phyloP scores from a whole-genome alignment of 2,797 vertebrate genomes.

The Aphelocoma californica region DNA sequence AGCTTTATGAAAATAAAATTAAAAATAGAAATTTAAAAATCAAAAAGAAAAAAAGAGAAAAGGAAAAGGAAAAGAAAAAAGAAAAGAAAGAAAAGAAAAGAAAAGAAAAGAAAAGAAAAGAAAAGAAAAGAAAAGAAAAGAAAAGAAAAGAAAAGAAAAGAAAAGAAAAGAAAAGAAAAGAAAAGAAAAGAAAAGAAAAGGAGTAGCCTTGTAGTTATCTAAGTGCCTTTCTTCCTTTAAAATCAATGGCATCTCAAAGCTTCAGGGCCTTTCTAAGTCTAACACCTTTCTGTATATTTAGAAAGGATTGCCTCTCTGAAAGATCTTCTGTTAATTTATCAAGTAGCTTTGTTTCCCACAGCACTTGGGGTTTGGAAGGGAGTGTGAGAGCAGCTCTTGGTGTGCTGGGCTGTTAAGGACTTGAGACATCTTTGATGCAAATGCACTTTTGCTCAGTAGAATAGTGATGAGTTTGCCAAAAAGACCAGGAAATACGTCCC shows the following conservation, averaged over 20 bases:
- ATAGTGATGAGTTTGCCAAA: constrained; percentile 48
- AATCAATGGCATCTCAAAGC: neutral
- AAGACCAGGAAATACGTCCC: constrained; percentile 45
- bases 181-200: no score
- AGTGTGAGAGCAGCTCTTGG: neutral
- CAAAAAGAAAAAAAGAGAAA: neutral
- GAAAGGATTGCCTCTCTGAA: neutral
- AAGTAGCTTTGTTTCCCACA: neutral
- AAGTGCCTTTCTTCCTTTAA: neutral
- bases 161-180: no score
- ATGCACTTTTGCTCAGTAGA: constrained; percentile 25
- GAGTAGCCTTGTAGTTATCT: neutral
- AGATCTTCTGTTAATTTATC: neutral
- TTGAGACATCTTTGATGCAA: constrained; percentile 13
- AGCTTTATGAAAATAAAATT: neutral
- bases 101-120: no score
- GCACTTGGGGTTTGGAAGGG: neutral
- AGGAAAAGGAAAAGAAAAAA: neutral
- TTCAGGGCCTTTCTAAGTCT: neutral
- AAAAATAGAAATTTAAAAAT: neutral
- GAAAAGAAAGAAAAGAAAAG: no score
- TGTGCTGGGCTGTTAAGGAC: neutral
- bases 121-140: no score
- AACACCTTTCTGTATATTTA: neutral
- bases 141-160: no score